Evolutionary conservation across 2,797 vertebrate species (phyloP).

Genomic region (Brachyrhaphis roseni): DNA sequence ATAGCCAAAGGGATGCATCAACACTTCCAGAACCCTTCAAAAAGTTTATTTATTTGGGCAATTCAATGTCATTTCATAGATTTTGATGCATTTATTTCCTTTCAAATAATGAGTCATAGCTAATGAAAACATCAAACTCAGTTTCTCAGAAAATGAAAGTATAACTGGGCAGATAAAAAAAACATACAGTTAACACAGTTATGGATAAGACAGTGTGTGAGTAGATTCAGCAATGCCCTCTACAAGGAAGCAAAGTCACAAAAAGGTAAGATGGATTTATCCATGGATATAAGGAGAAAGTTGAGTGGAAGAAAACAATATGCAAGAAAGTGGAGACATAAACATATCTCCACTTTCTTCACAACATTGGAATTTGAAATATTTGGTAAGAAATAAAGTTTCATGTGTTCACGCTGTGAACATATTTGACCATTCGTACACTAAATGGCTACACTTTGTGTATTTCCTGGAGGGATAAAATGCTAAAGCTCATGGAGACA

Average conservation of each 20-base stretch:
- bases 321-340: not conserved
- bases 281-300: not conserved
- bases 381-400: not conserved
- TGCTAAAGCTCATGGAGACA: not conserved
- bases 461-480: not conserved
- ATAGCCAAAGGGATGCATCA: not conserved
- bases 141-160: not conserved
- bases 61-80: not conserved
- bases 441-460: not conserved
- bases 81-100: not conserved
- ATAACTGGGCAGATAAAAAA: not conserved
- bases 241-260: not conserved
- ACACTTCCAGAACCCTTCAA: not conserved
- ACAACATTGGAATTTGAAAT: not conserved
- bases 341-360: not conserved
- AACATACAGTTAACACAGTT: not conserved
- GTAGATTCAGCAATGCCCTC: not conserved
- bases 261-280: not conserved
- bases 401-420: not conserved
- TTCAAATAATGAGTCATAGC: not conserved
- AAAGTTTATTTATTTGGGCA: not conserved
- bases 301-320: not conserved
- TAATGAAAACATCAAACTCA: not conserved
- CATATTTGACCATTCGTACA: not conserved
- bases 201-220: not conserved